Evolutionary conservation across 2,113 vertebrate species (phyloP), one percentile per base, ranked within the genome.

Genomic region (Hemicordylus capensis): DNA sequence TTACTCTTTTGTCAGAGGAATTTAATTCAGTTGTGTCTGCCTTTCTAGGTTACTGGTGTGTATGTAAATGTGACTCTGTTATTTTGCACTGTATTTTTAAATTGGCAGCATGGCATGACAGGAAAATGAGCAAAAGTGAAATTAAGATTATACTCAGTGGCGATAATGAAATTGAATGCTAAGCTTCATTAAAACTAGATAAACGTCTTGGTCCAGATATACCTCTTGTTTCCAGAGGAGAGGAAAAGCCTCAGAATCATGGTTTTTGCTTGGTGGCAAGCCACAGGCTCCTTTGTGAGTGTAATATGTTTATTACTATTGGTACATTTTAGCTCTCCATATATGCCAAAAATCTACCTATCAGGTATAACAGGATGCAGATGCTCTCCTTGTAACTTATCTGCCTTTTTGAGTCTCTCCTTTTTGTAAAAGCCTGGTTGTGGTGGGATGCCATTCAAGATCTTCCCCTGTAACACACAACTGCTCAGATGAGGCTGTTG

Each of bases 81-180:
- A 88, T 51, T 83, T 61, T 87, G 87, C 86, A 39, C 12, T 86
- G 46, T 69, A 22, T 73, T n/a, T n/a, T 85, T 88, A 66, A 89
- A 92, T n/a, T 67, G 73, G 61, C 76, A 77, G 85, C 81, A 88
- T 84, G 5, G 56, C 79, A 59, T 73, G 89, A 74, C 12, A 79
- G 69, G 51, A 89, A 81, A 26, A 17, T 1, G 17, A 34, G 37
- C 37, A 82, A 74, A 63, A 48, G 17, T 81, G 81, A 37, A 63
- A 44, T 61, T n/a, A 64, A 75, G 59, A 83, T 34, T 61, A 12
- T 46, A 28, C 2, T 26, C n/a, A 48, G 31, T 74, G 22, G 10
- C 63, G 56, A 48, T 37, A 74, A 51, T 74, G 58, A 28, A 44
- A 73, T 44, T 28, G 51, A 74, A 82, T 24, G 39, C n/a, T 31